Base-by-base conservation (phyloP, 1,140 invertebrate genomes). In the Trinorchestia longiramus region DNA sequence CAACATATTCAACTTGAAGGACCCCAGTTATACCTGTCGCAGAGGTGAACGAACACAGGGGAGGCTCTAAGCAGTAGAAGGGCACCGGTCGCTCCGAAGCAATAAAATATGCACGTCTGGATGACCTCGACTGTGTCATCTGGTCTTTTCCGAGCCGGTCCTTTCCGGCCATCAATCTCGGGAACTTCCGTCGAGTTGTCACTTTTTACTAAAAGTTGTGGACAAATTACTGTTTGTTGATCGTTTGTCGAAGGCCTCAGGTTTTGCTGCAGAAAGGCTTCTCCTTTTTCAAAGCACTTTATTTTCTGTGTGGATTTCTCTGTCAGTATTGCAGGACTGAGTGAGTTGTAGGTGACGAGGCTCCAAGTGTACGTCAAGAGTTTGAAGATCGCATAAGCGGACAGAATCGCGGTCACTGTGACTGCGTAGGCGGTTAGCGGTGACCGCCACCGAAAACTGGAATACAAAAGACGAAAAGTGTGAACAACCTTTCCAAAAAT, bases 101-200 rank as follows among this genome's bases (percentile, higher is more conserved):
- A 42, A 43, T 90, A 90, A 90, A 90, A 90, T 8, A 90, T 90
- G 88, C 88, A 41, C 41, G 88, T 90, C 43, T 90, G 88, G 88
- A 90, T 42, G 88, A 90, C 88, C 88, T 90, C 88, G 0, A 90
- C 88, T 15, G 28, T 43, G 88, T 90, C 88, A 17, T 90, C 43
- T 42, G 3, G 41, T 36, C 43, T 42, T 28, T 28, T 41, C 11
- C 15, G 36, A 90, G 11, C 11, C 43, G 4, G 8, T 15, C 4
- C n/a, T 28, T 90, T 41, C 43, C 43, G 4, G 8, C 43, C 43
- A 42, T 42, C 17, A 4, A 41, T 42, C 88, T 41, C n/a, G 4
- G 28, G 88, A 90, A 36, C 88, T 90, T 90, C 88, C 43, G 88
- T 90, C 4, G 43, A 90, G 36, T 90, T 90, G 43, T 43, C 43